Evolutionary conservation across 2,113 vertebrate species (phyloP).

Genomic region (Rhinoderma darwinii): DNA sequence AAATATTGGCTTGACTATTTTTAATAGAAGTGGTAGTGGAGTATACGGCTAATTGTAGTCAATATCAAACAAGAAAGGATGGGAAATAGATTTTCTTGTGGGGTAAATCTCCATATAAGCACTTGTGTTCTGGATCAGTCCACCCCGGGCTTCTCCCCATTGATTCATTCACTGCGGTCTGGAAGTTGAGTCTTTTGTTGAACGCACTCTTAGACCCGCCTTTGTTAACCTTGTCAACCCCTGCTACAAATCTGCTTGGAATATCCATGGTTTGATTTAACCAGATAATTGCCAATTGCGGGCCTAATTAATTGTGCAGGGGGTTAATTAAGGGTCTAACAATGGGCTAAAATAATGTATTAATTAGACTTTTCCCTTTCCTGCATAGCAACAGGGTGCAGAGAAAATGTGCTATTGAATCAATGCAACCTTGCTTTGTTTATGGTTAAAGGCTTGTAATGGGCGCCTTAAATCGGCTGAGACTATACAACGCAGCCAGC

Average conservation of each 20-base stretch:
- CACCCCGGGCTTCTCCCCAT: conserved; percentile 7
- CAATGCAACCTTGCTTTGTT: conserved; percentile 45
- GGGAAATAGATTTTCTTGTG: not conserved
- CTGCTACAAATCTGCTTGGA: conserved; percentile 25
- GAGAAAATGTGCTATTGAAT: not conserved
- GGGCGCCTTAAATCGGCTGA: conserved; percentile 8
- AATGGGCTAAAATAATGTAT: conserved; percentile 20
- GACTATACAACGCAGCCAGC: not conserved
- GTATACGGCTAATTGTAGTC: not conserved
- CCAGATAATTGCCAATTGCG: conserved; percentile 46
- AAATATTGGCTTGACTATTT: not conserved
- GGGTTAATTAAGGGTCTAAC: conserved; percentile 7
- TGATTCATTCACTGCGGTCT: conserved; percentile 28
- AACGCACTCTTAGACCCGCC: conserved; percentile 9
- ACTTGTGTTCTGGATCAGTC: conserved; percentile 26
- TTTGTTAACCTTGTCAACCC: conserved; percentile 42
- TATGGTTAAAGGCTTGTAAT: conserved; percentile 21
- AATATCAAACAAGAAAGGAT: not conserved
- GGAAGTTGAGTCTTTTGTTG: conserved; percentile 47
- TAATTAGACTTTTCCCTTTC: conserved; percentile 8
- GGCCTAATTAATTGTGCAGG: conserved; percentile 22
- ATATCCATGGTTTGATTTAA: conserved; percentile 3
- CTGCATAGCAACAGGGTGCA: conserved; percentile 38
- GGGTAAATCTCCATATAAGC: not conserved
- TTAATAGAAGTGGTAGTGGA: too few species aligned